phyloP scores from a whole-genome alignment of 2,888 invertebrate genomes.

The Conus canariensis region DNA sequence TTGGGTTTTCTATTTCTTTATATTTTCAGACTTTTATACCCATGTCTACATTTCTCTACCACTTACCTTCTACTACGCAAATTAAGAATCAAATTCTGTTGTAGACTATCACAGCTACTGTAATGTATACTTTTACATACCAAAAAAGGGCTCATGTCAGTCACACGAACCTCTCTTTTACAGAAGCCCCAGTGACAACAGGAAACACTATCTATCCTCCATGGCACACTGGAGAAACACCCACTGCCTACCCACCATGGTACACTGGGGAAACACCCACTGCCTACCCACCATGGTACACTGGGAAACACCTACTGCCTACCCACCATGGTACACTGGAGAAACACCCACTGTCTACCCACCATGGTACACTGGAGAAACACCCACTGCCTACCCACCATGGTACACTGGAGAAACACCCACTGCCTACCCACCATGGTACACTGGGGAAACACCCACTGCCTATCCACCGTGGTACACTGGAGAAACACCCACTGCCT shows the following conservation, averaged over 20 bases:
- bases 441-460: constrained; percentile 42
- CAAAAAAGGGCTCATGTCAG: no score
- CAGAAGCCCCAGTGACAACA: neutral
- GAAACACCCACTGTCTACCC: constrained; percentile 9
- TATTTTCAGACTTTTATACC: no score
- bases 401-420: constrained; percentile 23
- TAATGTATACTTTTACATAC: no score
- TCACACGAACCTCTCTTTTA: neutral
- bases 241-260: constrained; percentile 14
- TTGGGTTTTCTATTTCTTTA: no score
- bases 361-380: constrained; percentile 1
- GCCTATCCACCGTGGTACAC: neutral
- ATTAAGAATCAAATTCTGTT: no score
- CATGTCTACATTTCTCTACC: no score
- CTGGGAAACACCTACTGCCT: constrained; percentile 10
- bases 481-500: neutral
- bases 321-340: constrained; percentile 32
- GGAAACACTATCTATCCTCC: constrained; percentile 31
- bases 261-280: no score
- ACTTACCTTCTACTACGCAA: no score
- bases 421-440: constrained; percentile 19
- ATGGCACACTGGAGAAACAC: neutral
- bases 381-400: constrained; percentile 37
- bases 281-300: no score
- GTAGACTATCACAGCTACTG: no score